Evolutionary conservation across 2,888 invertebrate species (phyloP).

Genomic region (Drosophila neotestacea): DNA sequence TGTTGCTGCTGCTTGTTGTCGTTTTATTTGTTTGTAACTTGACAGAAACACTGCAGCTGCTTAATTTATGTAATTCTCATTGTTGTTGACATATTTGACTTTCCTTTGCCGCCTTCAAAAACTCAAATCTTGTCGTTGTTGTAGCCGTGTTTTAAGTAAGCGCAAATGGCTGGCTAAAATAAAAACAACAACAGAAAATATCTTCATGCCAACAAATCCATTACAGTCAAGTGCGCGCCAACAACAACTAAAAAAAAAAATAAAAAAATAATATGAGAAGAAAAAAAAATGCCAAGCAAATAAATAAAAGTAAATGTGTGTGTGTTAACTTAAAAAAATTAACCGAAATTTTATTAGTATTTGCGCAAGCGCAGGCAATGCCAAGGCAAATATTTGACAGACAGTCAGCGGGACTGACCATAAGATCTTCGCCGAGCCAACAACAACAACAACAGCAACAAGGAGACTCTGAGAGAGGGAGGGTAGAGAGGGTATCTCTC

Average conservation of each 20-base stretch:
- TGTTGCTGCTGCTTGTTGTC: conserved; percentile 11
- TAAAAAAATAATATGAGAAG: conserved; percentile 6
- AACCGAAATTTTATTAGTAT: conserved; percentile 85
- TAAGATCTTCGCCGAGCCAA: conserved; percentile 64
- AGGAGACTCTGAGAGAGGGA: too few relatives aligned
- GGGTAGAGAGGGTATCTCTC: not conserved
- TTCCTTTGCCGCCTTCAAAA: conserved; percentile 66
- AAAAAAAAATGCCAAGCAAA: conserved; percentile 60
- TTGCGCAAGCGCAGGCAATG: conserved; percentile 83
- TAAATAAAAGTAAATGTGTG: conserved; percentile 76
- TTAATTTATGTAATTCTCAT: conserved; percentile 82
- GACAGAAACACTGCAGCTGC: conserved; percentile 67
- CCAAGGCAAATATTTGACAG: conserved; percentile 77
- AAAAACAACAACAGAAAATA: conserved; percentile 66
- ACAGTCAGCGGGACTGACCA: conserved; percentile 67
- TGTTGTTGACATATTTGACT: conserved; percentile 67
- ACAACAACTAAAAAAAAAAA: conserved; percentile 46
- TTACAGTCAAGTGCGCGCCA: conserved; percentile 79
- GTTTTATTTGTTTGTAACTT: conserved; percentile 37
- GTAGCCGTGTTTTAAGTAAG: conserved; percentile 52
- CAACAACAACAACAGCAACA: not conserved
- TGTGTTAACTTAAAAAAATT: conserved; percentile 82
- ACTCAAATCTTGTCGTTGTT: conserved; percentile 21
- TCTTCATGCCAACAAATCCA: conserved; percentile 82
- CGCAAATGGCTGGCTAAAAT: conserved; percentile 59